Base-by-base conservation (phyloP, 1,140 invertebrate genomes). In the Drosophila willistoni region DNA sequence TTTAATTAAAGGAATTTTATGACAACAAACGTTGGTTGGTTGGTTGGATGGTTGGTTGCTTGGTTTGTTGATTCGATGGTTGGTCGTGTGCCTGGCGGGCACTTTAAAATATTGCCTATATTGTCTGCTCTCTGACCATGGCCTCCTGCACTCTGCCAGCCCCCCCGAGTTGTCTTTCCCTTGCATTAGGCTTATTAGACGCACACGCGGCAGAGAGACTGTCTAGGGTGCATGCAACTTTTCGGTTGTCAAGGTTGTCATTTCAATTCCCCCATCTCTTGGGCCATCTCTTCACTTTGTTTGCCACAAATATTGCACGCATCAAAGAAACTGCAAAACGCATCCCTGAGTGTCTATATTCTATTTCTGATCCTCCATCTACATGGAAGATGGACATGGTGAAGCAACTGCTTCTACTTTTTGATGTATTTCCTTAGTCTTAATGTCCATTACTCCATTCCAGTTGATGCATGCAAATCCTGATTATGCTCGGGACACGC, bases 31-130 rank as follows among this genome's bases (percentile, higher is more conserved):
- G 83, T 29, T 73, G 44, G 17, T 59, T 63, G 62, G 41, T 2
- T 56, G 54, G 70, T 64, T 51, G 39, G 42, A 33, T 44, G 61
- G 19, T 64, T 44, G 61, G 25, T 44, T 22, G 60, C 36, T 63
- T 63, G 56, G 29, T 4, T 56, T 33, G 66, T 64, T 64, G 41
- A 33, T 47, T 47, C 41, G 22, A 47, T 44, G 61, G n/a, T 44
- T 33, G 72, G 83, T 73, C 83, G 79, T 83, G 83, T 83, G 74
- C 29, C 67, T 56, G 34, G 44, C 41, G 62, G 39, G 71, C 83
- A 89, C 84, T 87, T 87, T 87, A 87, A 87, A 87, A 89, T 87
- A 87, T 87, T 87, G 65, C 83, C 79, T 83, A 89, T 86, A 86
- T 86, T 86, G 83, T 87, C 79, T 82, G 68, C 69, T 87, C 66